These are phyloP conservation scores for Drosophila mauritiana DNA, from an alignment of 1,140 invertebrate species.

Conservation along the genomic window DNA sequence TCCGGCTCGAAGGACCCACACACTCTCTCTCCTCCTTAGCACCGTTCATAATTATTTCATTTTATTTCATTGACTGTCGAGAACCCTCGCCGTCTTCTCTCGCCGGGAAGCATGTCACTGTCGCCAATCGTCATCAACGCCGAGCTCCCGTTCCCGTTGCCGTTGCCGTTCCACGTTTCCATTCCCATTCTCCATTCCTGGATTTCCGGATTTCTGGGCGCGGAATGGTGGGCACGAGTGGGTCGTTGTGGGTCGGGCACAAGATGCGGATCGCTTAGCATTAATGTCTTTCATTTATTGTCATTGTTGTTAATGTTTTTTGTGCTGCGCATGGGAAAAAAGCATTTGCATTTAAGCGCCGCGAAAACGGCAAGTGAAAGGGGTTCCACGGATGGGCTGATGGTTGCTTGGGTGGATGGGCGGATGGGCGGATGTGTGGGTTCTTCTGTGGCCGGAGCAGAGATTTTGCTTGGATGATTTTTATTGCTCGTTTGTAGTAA, in stretches of 20 bases:
- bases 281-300: slow-evolving; percentile 81
- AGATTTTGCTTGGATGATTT: slow-evolving; percentile 80
- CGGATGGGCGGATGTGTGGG: neutral
- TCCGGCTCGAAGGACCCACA: neutral
- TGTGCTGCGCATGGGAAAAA: slow-evolving; percentile 75
- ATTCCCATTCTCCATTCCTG: too few species aligned
- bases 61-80: slow-evolving; percentile 72
- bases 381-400: neutral
- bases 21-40: neutral
- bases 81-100: neutral
- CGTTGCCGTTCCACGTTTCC: neutral
- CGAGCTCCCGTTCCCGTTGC: neutral
- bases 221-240: neutral
- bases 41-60: slow-evolving; percentile 67
- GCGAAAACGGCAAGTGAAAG: neutral
- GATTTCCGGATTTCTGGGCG: neutral
- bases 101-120: slow-evolving; percentile 42
- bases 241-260: neutral
- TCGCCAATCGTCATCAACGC: slow-evolving; percentile 36
- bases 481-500: slow-evolving; percentile 81
- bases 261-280: slow-evolving; percentile 63
- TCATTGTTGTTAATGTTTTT: slow-evolving; percentile 81
- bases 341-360: slow-evolving; percentile 74
- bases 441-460: slow-evolving; percentile 37
- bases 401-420: neutral